phyloP scores from a whole-genome alignment of 92 coral and sea anemone genomes.

The Zoanthus sansibaricus region DNA sequence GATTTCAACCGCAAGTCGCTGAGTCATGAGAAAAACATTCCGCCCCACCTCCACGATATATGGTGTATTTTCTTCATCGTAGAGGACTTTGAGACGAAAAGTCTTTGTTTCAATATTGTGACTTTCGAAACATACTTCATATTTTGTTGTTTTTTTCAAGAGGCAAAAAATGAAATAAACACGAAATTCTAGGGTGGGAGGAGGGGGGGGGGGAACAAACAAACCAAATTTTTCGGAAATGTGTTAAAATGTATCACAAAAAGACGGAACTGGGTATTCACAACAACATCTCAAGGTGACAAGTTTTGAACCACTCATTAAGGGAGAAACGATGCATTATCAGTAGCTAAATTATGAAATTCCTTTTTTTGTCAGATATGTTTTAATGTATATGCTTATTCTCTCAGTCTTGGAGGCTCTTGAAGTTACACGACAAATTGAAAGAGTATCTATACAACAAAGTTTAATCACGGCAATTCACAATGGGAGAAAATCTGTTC shows the following conservation, averaged over 20 bases:
- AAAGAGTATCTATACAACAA: neutral
- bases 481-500: slow-evolving; percentile 12
- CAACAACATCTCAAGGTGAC: neutral
- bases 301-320: slow-evolving; percentile 7
- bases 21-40: slow-evolving; percentile 43
- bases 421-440: neutral
- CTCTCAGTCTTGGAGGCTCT: slow-evolving; percentile 1
- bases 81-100: slow-evolving; percentile 8
- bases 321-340: neutral
- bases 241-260: neutral
- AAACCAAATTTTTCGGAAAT: slow-evolving; percentile 11
- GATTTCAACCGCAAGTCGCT: slow-evolving; percentile 28
- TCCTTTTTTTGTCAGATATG: neutral
- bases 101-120: slow-evolving; percentile 40
- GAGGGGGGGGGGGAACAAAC: neutral
- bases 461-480: neutral
- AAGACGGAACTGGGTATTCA: neutral
- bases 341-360: neutral
- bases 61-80: neutral
- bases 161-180: neutral
- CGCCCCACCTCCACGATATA: slow-evolving; percentile 27
- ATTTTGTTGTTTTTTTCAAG: neutral
- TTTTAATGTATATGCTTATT: slow-evolving; percentile 26
- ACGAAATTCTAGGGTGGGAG: neutral
- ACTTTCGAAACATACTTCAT: slow-evolving; percentile 32